Evolutionary conservation across 2,888 invertebrate species (phyloP), one percentile per base, ranked within the genome.

Genomic region (Coenonympha glycerion): DNA sequence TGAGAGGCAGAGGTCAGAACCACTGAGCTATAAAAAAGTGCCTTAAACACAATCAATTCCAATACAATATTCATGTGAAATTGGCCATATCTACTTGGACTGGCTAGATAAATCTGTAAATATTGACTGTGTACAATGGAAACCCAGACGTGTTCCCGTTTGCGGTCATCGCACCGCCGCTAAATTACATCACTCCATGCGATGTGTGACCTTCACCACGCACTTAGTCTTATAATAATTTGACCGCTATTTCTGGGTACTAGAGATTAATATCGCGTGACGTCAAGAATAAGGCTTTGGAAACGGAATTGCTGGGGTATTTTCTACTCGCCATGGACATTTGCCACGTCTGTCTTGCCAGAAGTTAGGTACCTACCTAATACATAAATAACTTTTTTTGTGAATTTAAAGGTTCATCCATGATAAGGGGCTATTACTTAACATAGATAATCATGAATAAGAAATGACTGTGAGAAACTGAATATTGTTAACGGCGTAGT

Each of bases 151-250:
- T 52, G 55, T 50, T 57, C 59, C 51, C 53, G 40, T 56, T 59
- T 44, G 24, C 54, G 64, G 48, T 53, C 58, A 55, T 49, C 54
- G 61, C 48, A 47, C 59, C 37, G 24, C 42, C 40, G 39, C 37
- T 47, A 39, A 52, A 55, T 65, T 62, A 63, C 60, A 61, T 63
- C 58, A 62, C 50, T 37, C 52, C 52, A 50, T 40, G 51, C 51
- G 41, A 31, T 34, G 33, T 22, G 16, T 50, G 56, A 47, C 57
- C 60, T 61, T 58, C 55, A 49, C n/a, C n/a, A n/a, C 21, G 34
- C 9, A 9, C 2, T 11, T 16, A 16, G 37, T 39, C 28, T 9
- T 1, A 3, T 11, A 53, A 34, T 53, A 53, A 34, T 53, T 44
- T 44, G 45, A 31, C 8, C 28, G 4, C 34, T 52, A 40, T 31